Evolutionary conservation across 2,888 invertebrate species (phyloP).

Genomic region (Ametastegia equiseti): DNA sequence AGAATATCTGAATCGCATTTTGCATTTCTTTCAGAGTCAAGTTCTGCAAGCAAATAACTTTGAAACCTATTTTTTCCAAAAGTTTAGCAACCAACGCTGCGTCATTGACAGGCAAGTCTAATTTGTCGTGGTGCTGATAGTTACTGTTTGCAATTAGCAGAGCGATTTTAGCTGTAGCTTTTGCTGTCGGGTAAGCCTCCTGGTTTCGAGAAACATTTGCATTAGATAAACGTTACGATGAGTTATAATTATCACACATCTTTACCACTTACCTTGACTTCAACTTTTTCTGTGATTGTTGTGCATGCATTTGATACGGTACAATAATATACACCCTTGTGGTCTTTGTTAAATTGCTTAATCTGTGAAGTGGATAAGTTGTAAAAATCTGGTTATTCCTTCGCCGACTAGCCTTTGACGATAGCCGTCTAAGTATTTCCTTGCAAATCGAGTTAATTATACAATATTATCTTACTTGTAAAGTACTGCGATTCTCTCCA

Average conservation of each 20-base stretch:
- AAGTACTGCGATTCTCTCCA: constrained; percentile 57
- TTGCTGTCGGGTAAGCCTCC: constrained; percentile 63
- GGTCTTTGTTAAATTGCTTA: constrained; percentile 57
- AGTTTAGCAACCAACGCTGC: constrained; percentile 64
- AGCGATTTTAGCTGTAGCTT: constrained; percentile 69
- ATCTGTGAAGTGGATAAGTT: constrained; percentile 55
- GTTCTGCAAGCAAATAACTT: constrained; percentile 68
- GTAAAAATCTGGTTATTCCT: background rate
- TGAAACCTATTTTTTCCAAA: constrained; percentile 67
- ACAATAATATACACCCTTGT: constrained; percentile 71
- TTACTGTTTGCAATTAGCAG: constrained; percentile 70
- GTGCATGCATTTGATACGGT: constrained; percentile 64
- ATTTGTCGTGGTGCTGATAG: constrained; percentile 62
- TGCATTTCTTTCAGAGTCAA: constrained; percentile 68
- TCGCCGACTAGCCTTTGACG: too few species aligned
- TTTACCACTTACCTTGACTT: constrained; percentile 61
- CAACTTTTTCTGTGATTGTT: constrained; percentile 60
- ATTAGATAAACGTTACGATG: background rate
- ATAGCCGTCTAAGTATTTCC: background rate
- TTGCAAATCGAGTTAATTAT: background rate
- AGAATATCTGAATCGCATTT: constrained; percentile 68
- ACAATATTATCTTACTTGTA: constrained; percentile 58
- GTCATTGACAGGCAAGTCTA: constrained; percentile 68
- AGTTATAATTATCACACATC: background rate
- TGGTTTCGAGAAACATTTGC: constrained; percentile 49